phyloP scores from a whole-genome alignment of 2,113 vertebrate species.

The Anarhynchus alexandrinus region DNA sequence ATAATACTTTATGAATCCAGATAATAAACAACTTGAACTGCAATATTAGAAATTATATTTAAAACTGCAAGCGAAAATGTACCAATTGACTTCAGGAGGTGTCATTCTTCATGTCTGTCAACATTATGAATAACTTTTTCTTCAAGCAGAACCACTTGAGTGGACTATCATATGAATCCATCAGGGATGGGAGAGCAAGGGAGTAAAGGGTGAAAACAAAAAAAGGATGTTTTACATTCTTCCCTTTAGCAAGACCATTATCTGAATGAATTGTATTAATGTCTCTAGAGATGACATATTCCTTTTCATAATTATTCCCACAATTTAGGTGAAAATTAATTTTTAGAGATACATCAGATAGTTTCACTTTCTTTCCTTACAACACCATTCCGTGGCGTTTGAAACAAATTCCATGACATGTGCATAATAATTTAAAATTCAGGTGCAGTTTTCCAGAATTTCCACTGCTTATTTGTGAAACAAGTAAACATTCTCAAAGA shows the following conservation, averaged over 20 bases:
- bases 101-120: not conserved
- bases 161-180: not conserved
- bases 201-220: not conserved
- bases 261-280: not conserved
- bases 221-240: not conserved
- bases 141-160: not conserved
- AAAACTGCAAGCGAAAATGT: not conserved
- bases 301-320: not conserved
- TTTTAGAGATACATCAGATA: not conserved
- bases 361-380: not conserved
- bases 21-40: not conserved
- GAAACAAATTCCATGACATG: not conserved
- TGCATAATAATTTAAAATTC: not conserved
- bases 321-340: not conserved
- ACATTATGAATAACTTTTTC: not conserved
- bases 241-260: not conserved
- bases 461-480: not conserved
- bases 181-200: not conserved
- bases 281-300: not conserved
- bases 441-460: not conserved
- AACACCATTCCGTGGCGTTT: fast-evolving
- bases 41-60: not conserved
- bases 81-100: not conserved
- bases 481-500: not conserved
- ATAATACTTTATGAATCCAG: not conserved